These are phyloP conservation scores for Eupithecia centaureata DNA, from an alignment of 2,888 invertebrate genomes.

Conservation along the genomic window DNA sequence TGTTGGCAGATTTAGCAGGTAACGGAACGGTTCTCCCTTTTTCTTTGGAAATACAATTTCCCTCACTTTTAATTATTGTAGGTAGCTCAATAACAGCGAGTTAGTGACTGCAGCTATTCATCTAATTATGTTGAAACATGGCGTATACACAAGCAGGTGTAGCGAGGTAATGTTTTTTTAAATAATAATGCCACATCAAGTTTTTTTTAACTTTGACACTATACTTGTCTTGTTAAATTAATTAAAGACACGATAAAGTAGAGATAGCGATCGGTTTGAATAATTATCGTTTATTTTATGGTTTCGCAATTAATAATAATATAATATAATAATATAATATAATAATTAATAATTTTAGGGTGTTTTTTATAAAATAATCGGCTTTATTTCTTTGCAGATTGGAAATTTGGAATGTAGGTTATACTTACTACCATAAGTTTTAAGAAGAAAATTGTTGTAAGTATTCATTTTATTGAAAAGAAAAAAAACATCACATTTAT, in stretches of 20 bases:
- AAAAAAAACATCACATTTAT: too few relatives aligned
- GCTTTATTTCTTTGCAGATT: too few relatives aligned
- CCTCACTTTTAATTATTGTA: constrained; percentile 7
- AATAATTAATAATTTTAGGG: too few relatives aligned
- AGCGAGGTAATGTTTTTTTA: background rate
- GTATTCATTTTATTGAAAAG: too few relatives aligned
- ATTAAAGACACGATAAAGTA: constrained; percentile 16
- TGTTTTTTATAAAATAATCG: too few relatives aligned
- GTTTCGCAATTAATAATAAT: too few relatives aligned
- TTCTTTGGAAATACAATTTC: background rate
- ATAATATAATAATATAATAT: too few relatives aligned
- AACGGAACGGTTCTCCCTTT: background rate
- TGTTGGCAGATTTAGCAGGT: background rate
- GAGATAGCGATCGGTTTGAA: constrained; percentile 4
- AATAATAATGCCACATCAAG: constrained; percentile 16
- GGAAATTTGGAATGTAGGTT: too few relatives aligned
- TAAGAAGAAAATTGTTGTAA: too few relatives aligned
- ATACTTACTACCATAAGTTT: too few relatives aligned
- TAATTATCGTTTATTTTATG: constrained; percentile 5
- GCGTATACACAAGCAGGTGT: constrained; percentile 32
- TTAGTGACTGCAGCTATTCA: constrained; percentile 48
- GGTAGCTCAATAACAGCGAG: background rate
- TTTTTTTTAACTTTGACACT: constrained; percentile 16
- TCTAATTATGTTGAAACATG: constrained; percentile 44
- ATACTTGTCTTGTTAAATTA: constrained; percentile 17